Conservation (phyloP, 2,888 invertebrate species). For the Hydrotaea diabolus region DNA sequence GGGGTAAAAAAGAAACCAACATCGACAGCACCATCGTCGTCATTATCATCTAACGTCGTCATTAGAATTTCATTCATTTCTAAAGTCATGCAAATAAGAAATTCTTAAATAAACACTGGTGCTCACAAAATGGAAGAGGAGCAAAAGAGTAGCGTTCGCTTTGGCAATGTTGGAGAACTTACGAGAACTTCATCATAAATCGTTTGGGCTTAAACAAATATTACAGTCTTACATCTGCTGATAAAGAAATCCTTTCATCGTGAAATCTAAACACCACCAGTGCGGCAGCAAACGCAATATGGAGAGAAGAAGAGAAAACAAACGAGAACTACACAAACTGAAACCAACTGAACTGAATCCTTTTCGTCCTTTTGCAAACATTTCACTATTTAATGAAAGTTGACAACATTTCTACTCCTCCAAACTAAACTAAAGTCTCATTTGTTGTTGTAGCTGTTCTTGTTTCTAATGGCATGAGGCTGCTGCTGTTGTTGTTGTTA, state of each 20-base stretch:
- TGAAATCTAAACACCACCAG: conserved; percentile 36
- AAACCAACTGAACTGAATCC: conserved; percentile 36
- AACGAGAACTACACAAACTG: background rate
- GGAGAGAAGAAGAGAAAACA: conserved; percentile 1
- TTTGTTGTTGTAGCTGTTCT: conserved; percentile 12
- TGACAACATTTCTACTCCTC: conserved; percentile 68
- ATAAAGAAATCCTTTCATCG: conserved; percentile 72
- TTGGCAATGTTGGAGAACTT: conserved; percentile 7
- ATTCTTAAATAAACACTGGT: conserved; percentile 38
- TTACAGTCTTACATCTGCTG: conserved; percentile 75
- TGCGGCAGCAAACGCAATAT: conserved; percentile 24
- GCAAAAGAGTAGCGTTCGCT: background rate
- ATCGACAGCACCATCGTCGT: background rate
- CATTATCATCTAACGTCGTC: background rate
- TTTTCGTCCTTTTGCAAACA: conserved; percentile 51
- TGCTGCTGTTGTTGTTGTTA: conserved; percentile 43
- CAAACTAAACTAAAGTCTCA: background rate
- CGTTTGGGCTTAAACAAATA: conserved; percentile 65
- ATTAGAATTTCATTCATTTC: conserved; percentile 38
- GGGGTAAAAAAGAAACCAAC: background rate
- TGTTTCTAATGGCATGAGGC: background rate
- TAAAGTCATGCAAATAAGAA: conserved; percentile 61
- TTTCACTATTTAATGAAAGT: conserved; percentile 72
- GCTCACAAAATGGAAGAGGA: background rate
- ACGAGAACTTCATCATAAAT: conserved; percentile 52